Evolutionary conservation across 2,888 invertebrate species (phyloP), one percentile per base, ranked within the genome.

Genomic region (Cryptocephalus primarius): DNA sequence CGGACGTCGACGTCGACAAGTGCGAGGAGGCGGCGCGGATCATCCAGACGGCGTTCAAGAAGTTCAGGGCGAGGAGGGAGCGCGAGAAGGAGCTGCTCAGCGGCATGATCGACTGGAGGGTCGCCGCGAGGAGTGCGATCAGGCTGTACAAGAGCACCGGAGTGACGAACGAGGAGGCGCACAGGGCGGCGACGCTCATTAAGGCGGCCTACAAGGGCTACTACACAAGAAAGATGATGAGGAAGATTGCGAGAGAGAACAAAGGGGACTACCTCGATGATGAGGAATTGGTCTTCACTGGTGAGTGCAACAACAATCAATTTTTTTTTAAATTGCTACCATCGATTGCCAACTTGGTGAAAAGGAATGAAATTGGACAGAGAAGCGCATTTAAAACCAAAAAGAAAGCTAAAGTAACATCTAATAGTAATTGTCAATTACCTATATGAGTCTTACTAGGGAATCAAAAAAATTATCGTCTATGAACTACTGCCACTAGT

Each of bases 151-250:
- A 65, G 44, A 62, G 62, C 51, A 63, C 65, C 14, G 68, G 68
- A 6, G 67, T 66, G 0, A 64, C 67, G 1, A 54, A 59, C 41
- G 65, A 66, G 54, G 70, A 69, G 52, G 69, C 67, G 4, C 62
- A 66, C 40, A 54, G 67, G 40, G 70, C 70, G 8, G 69, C 70
- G 8, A 68, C 65, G 9, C 48, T 70, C 13, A 71, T 71, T 34
- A 68, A 70, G 57, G 62, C 68, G 31, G 70, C 71, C 9, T 71
- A 71, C 45, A 68, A 66, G 57, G 69, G 70, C 1, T 70, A 70
- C 44, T 70, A 70, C 46, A 68, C 69, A 0, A 55, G 70, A 33
- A 58, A 60, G 33, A 45, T 64, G 8, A 60, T 67, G 53, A 60
- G 56, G 42, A 48, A 57, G 44, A 44, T 65, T n/a, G 42, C 53